Conservation (phyloP, 2,113 vertebrate species). For the Coregonus clupeaformis region DNA sequence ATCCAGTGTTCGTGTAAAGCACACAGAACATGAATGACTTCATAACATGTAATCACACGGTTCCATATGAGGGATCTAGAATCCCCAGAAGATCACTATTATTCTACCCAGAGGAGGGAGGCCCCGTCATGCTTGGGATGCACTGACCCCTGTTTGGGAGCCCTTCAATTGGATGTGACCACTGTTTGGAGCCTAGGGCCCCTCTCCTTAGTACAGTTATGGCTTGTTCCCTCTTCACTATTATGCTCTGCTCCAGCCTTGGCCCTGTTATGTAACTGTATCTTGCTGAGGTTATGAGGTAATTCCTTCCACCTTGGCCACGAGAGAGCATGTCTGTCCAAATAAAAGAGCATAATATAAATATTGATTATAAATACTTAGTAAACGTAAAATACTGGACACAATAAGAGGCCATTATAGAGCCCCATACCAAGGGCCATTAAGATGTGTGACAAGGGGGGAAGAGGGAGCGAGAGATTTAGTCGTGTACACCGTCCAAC, state of each 20-base stretch:
- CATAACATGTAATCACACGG: slow-evolving; percentile 31
- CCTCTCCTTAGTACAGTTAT: slow-evolving; percentile 19
- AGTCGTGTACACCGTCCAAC: too few species aligned
- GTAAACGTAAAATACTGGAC: slow-evolving; percentile 1
- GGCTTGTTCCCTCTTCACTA: slow-evolving; percentile 1
- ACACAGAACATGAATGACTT: slow-evolving; percentile 35
- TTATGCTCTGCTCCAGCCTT: neutral
- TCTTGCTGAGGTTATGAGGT: slow-evolving; percentile 25
- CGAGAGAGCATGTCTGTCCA: neutral
- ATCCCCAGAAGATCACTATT: too few species aligned
- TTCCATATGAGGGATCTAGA: neutral
- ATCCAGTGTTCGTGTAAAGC: neutral
- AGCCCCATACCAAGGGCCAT: slow-evolving; percentile 3
- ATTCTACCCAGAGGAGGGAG: neutral
- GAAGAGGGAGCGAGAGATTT: too few species aligned
- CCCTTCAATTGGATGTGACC: slow-evolving; percentile 14
- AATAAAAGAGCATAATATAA: neutral
- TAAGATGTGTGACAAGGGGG: neutral
- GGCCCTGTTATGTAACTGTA: slow-evolving; percentile 27
- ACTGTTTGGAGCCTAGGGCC: neutral
- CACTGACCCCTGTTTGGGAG: slow-evolving; percentile 19
- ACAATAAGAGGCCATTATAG: neutral
- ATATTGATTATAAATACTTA: slow-evolving; percentile 30
- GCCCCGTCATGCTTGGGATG: slow-evolving; percentile 18
- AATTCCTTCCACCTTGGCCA: slow-evolving; percentile 11